phyloP scores from a whole-genome alignment of 2,888 invertebrate genomes.

The Cylloceria caligata region DNA sequence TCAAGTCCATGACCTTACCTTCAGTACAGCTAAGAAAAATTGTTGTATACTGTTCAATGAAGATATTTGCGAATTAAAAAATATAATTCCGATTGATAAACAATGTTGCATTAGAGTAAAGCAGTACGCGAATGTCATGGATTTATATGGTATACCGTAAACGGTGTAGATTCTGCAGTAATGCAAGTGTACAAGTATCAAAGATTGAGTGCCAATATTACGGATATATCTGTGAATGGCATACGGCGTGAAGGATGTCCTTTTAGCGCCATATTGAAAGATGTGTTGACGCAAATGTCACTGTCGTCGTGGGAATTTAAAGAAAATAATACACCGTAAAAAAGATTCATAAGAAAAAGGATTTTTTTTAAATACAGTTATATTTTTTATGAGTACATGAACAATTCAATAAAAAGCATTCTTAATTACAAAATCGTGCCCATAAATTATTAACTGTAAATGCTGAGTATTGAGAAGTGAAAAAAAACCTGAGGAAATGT shows the following conservation, averaged over 20 bases:
- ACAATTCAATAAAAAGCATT: no score
- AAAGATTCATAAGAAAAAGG: no score
- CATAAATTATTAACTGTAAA: no score
- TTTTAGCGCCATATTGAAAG: constrained; percentile 5
- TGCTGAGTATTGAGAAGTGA: no score
- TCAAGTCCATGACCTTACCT: neutral
- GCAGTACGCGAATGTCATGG: neutral
- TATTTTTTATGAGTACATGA: no score
- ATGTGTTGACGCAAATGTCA: neutral
- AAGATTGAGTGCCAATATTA: neutral
- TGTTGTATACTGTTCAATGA: constrained; percentile 5
- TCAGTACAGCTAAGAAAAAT: constrained; percentile 6
- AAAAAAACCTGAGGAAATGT: no score
- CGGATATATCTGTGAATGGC: constrained; percentile 2
- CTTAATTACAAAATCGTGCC: no score
- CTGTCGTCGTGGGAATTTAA: no score
- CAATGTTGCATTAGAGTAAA: neutral
- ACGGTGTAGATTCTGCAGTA: constrained; percentile 7
- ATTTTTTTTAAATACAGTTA: no score
- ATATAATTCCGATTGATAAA: constrained; percentile 9
- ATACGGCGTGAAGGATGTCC: neutral
- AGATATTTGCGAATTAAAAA: constrained; percentile 10
- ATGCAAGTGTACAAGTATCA: constrained; percentile 20
- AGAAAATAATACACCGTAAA: no score
- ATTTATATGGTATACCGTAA: neutral